Evolutionary conservation across 2,113 vertebrate species (phyloP), one percentile per base, ranked within the genome.

Genomic region (Lepidothrix coronata): DNA sequence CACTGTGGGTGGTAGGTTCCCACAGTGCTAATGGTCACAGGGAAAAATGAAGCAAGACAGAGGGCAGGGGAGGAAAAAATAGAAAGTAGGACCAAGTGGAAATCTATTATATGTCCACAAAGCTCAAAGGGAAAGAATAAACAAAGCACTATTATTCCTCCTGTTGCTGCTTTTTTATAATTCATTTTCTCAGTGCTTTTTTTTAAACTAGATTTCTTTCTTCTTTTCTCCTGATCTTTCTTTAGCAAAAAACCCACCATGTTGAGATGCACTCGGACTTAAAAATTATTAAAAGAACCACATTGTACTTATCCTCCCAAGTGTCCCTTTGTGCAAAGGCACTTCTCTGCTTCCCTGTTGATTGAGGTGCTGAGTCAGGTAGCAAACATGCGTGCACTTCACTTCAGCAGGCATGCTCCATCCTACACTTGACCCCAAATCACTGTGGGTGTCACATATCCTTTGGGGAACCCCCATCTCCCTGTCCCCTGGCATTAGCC

Each of bases 111-210:
- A 88, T 43, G 41, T 59, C 72, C 51, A 84, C 79, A 94, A 92
- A 94, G 82, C 75, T 93, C 80, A 91, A 94, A 95, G 79, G 44
- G 68, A 91, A 97, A 91, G 67, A 86, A 86, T 74, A 96, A 90
- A 93, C 93, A 95, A 94, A 94, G 88, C 59, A 59, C 85, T 91
- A 39, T 75, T 93, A 93, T 92, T 90, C 22, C 48, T 80, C 76
- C 82, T 91, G 55, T 65, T 94, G 68, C 48, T 78, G 39, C 19
- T 84, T 84, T 91, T 77, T 55, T 70, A 43, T 6, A 68, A 65
- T 79, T 89, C 6, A 85, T 90, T 95, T 96, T 94, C 81, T 91
- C 70, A n/a, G 39, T n/a, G 44, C 0, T 51, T 88, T 88, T 27
- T 72, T 66, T 55, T 92, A 2, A 2, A 73, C 25, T 35, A 39